phyloP scores from a whole-genome alignment of 2,888 invertebrate species.

The Dorcus parallelipipedus region DNA sequence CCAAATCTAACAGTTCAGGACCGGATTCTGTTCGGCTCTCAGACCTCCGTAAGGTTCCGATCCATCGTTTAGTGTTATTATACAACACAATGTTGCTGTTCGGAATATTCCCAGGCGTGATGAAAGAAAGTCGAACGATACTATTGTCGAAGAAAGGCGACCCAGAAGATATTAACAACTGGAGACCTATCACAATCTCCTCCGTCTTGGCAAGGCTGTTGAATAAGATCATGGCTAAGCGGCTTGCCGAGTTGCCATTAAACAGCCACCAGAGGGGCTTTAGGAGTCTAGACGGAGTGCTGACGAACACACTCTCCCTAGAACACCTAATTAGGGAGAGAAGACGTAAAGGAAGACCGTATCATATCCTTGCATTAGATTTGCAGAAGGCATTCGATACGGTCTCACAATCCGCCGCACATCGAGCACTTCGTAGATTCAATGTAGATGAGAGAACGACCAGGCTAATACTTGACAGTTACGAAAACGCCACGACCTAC shows the following conservation, averaged over 20 bases:
- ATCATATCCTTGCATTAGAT: background rate
- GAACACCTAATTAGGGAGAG: background rate
- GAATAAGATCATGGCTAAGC: conserved; percentile 13
- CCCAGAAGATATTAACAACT: conserved; percentile 14
- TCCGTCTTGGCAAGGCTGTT: conserved; percentile 16
- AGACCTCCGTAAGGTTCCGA: background rate
- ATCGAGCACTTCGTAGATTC: no score
- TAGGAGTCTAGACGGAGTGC: conserved; percentile 16
- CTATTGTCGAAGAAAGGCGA: conserved; percentile 17
- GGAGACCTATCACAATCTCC: conserved; percentile 24
- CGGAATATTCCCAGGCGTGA: conserved; percentile 3
- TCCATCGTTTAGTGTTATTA: conserved; percentile 1
- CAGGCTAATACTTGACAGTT: no score
- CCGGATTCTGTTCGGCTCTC: conserved; percentile 9
- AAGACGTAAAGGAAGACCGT: background rate
- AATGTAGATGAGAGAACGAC: no score
- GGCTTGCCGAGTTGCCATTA: conserved; percentile 9
- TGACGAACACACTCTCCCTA: conserved; percentile 15
- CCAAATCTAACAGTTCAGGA: conserved; percentile 8
- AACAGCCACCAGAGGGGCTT: conserved; percentile 20
- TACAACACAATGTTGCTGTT: conserved; percentile 16
- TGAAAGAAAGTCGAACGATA: conserved; percentile 12
- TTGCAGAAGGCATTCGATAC: no score
- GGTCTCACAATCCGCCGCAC: no score
- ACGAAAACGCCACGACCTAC: no score